phyloP scores from a whole-genome alignment of 2,797 vertebrate species.

The Emys orbicularis region DNA sequence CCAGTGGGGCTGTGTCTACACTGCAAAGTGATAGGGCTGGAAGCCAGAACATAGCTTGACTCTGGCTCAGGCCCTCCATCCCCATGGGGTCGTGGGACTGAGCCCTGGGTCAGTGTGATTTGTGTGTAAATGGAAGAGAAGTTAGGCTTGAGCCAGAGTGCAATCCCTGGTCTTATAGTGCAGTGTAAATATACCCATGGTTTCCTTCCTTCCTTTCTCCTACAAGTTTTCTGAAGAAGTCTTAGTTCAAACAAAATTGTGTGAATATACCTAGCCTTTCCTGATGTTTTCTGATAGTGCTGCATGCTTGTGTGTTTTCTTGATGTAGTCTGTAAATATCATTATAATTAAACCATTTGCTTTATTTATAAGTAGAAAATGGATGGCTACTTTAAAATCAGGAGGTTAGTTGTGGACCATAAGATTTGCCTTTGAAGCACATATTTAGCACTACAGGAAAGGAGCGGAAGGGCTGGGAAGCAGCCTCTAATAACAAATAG shows the following conservation, averaged over 20 bases:
- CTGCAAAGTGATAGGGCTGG: not conserved
- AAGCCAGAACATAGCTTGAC: not conserved
- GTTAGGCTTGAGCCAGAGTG: not conserved
- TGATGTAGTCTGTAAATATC: not conserved
- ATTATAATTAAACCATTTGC: not conserved
- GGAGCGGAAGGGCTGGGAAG: not conserved
- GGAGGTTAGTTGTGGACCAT: not conserved
- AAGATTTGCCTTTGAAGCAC: not conserved
- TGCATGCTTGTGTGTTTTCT: not conserved
- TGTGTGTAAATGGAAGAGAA: not conserved
- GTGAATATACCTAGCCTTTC: not conserved
- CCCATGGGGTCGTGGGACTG: not conserved
- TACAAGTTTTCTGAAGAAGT: not conserved
- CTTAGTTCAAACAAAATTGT: not conserved
- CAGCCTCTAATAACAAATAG: not conserved
- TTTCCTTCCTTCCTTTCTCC: not conserved
- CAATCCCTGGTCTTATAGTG: not conserved
- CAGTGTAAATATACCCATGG: not conserved
- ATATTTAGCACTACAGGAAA: not conserved
- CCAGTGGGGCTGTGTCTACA: not conserved
- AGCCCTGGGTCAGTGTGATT: not conserved
- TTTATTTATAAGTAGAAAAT: not conserved
- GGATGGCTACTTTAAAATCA: not conserved
- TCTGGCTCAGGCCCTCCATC: not conserved
- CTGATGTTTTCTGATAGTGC: not conserved